Evolutionary conservation across 1,140 invertebrate genomes (phyloP).

Genomic region (Drosophila persimilis): DNA sequence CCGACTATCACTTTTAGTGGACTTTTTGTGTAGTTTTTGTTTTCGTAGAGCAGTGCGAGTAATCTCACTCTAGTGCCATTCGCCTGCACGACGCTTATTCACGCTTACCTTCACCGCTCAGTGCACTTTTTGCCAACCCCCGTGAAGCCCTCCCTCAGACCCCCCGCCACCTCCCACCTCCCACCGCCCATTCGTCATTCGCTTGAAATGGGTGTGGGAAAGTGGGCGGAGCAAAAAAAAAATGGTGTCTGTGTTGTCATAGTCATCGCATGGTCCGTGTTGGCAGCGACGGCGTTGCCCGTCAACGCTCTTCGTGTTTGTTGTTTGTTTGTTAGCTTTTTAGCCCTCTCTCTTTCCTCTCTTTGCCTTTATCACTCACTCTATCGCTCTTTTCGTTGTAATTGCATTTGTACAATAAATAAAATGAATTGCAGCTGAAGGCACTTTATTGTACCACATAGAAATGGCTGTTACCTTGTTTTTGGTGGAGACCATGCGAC

Average conservation of each 20-base stretch:
- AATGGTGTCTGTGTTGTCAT: constrained; percentile 27
- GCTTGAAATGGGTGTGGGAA: constrained; percentile 58
- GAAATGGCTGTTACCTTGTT: constrained; percentile 5
- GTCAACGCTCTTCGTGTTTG: constrained; percentile 33
- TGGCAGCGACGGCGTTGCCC: constrained; percentile 6
- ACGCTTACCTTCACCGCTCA: no score
- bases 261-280: no score
- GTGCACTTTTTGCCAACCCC: no score
- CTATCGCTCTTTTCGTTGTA: constrained; percentile 62
- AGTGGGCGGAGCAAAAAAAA: constrained; percentile 51
- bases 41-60: no score
- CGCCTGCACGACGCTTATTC: no score
- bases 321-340: constrained; percentile 20
- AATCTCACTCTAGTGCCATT: no score
- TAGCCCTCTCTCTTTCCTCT: background rate
- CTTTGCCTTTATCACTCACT: background rate
- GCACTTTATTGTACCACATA: constrained; percentile 6
- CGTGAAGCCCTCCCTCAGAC: background rate
- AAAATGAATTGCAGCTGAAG: constrained; percentile 37
- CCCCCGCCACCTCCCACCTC: background rate
- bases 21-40: no score
- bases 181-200: constrained; percentile 46
- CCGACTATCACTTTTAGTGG: no score
- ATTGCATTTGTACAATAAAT: constrained; percentile 70
- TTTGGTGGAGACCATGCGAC: constrained; percentile 60